Evolutionary conservation across 1,140 invertebrate species (phyloP), one percentile per base, ranked within the genome.

Genomic region (Drosophila persimilis): DNA sequence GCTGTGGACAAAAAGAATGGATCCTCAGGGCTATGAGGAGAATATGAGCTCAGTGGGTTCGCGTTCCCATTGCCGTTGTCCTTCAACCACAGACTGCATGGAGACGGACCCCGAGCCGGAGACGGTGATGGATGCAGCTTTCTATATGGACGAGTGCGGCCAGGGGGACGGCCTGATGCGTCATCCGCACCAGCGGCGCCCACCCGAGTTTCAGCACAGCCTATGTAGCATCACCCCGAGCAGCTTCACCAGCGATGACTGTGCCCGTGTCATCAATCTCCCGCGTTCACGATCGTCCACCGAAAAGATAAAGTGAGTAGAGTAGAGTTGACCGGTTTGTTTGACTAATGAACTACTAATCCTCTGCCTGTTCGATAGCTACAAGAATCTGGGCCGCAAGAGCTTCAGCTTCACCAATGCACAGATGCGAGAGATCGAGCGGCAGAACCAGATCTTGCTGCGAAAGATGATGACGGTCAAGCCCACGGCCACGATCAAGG

Each of bases 361-460:
- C 0, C 8, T 11, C 15, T 5, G 11, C 3, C 8, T 46, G 6
- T 8, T 5, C 11, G 11, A 11, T 20, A 90, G 88, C 41, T 80
- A 63, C 31, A 90, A 81, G 24, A 90, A 90, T 44, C n/a, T 75
- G 11, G 74, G 71, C 0, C 81, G 90, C 29, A 90, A 90, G 51
- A 91, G 86, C 54, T 90, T 79, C 35, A 91, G 80, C 31, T 91
- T 91, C 35, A 79, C 89, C 8, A 91, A 91, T 59, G 76, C 84
- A 1, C 86, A 90, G 43, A 86, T 91, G 41, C 89, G 90, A 3
- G 89, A 91, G 45, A 91, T 91, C 24, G 90, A 91, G 61, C 75
- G 90, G 0, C 77, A 89, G 43, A 91, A 91, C 60, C 70, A 90
- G 15, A 91, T 91, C 24, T 47, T 91, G 9, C 56, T 91, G 1